Evolutionary conservation across 2,113 vertebrate genomes (phyloP), one percentile per base, ranked within the genome.

Genomic region (Ascaphus truei): DNA sequence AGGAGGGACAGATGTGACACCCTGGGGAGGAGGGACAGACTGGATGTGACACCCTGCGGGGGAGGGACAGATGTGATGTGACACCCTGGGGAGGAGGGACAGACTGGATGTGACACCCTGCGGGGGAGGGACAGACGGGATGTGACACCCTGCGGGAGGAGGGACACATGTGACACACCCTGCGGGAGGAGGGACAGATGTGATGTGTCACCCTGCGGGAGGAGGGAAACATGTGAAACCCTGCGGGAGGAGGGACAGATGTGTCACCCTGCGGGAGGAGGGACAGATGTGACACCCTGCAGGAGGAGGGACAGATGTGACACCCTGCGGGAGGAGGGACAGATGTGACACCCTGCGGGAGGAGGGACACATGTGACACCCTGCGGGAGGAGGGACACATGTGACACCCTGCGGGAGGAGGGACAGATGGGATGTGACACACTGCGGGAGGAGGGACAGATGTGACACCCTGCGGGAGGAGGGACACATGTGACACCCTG

Each of bases 151-250:
- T 23, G 36, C 13, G 22, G 31, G 36, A 30, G 33, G 20, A 68
- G n/a, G 47, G 1, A 5, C 58, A 62, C 45, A 62, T n/a, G n/a
- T n/a, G n/a, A 31, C 27, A 29, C 25, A 36, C 12, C 5, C 62
- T 6, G 26, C 23, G 3, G 27, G 57, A 45, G 7, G 23, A 62
- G 3, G 18, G 13, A 60, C 65, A 71, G 23, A 64, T 47, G 29
- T 71, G 68, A 58, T 72, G 43, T 47, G 48, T 76, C 67, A 45
- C n/a, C n/a, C n/a, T n/a, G n/a, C n/a, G n/a, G n/a, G n/a, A n/a
- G n/a, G n/a, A n/a, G n/a, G n/a, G n/a, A n/a, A n/a, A n/a, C n/a
- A n/a, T n/a, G n/a, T 43, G n/a, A 34, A 5, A 34, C 11, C 30
- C 29, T 23, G 36, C 13, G 22, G 31, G 36, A 30, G 33, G 20